Base-by-base conservation (phyloP, 2,888 invertebrate genomes). In the Drosophila neonasuta region DNA sequence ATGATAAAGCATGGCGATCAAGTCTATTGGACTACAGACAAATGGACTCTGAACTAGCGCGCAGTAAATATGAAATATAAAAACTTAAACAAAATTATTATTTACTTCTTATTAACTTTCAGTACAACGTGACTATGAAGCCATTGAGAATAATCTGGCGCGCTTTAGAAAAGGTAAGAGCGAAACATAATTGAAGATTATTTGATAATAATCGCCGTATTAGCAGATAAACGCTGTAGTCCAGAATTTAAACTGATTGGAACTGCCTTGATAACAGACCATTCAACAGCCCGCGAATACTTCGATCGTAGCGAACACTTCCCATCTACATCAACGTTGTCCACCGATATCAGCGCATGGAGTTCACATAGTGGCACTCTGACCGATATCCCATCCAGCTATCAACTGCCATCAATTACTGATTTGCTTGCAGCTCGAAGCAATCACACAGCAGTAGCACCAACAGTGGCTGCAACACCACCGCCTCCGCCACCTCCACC, bases 41-140 rank as follows among this genome's bases (percentile, higher is more conserved):
- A 2, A 56, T 72, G 24, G 64, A 72, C 15, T 64, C 50, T 1
- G 44, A 56, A 11, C 13, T 71, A 8, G 5, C 49, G 6, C 44
- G 45, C 13, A 57, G 72, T 72, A 49, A 74, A 10, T 15, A 29
- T 30, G n/a, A 30, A 24, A 5, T 41, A 8, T 6, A 6, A 1
- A 24, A 24, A 1, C 24, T 24, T 24, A 24, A 24, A 24, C 24
- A 13, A 15, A 29, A 10, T 2, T 10, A 32, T 11, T 13, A 32
- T 17, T 29, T 34, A 10, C n/a, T 1, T 1, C 8, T 32, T 6
- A 5, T 32, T 6, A 5, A 8, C 10, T 9, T 69, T 5, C 10
- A 76, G 79, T 75, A 7, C 52, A 65, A 54, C 55, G 30, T 3
- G 44, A 56, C 9, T 68, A 36, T n/a, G 46, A 62, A 6, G 42